These are phyloP conservation scores for Mormoops blainvillei DNA, from an alignment of 2,113 vertebrate species.

Conservation along the genomic window DNA sequence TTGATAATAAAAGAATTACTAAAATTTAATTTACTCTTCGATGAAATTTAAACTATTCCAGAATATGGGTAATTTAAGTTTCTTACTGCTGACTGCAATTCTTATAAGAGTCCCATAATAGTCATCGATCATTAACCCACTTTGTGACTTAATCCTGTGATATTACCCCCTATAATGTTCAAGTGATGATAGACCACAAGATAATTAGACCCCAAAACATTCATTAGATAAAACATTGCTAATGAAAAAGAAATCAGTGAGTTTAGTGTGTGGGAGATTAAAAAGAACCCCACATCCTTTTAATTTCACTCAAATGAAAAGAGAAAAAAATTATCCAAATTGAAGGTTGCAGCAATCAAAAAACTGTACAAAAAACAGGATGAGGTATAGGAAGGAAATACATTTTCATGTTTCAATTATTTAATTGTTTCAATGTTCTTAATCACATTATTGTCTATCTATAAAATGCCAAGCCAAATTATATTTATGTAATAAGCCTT, in stretches of 20 bases:
- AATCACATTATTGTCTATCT: constrained; percentile 38
- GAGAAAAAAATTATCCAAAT: constrained; percentile 62
- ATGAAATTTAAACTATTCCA: background rate
- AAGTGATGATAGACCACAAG: constrained; percentile 40
- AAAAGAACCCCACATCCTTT: constrained; percentile 63
- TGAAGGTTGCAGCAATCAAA: constrained; percentile 58
- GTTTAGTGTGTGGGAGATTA: constrained; percentile 54
- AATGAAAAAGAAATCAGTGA: constrained; percentile 44
- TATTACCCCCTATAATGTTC: constrained; percentile 3
- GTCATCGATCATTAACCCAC: constrained; percentile 1
- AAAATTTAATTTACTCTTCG: background rate
- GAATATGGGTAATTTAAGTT: background rate
- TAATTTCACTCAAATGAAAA: constrained; percentile 62
- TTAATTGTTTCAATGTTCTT: constrained; percentile 60
- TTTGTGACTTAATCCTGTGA: constrained; percentile 1
- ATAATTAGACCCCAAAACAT: constrained; percentile 47
- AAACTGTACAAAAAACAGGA: constrained; percentile 56
- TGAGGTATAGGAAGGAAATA: constrained; percentile 63
- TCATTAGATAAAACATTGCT: constrained; percentile 62
- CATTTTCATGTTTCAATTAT: constrained; percentile 64
- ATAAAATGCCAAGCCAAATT: constrained; percentile 20
- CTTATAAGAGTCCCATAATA: background rate
- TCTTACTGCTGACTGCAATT: background rate
- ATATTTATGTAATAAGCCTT: background rate
- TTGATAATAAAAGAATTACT: background rate